A percentile compares a stretch with the other conserved stretches of the same genome.
Evolutionary conservation across 2,888 invertebrate species (phyloP).

Genomic region (Auanema freiburgensis): DNA sequence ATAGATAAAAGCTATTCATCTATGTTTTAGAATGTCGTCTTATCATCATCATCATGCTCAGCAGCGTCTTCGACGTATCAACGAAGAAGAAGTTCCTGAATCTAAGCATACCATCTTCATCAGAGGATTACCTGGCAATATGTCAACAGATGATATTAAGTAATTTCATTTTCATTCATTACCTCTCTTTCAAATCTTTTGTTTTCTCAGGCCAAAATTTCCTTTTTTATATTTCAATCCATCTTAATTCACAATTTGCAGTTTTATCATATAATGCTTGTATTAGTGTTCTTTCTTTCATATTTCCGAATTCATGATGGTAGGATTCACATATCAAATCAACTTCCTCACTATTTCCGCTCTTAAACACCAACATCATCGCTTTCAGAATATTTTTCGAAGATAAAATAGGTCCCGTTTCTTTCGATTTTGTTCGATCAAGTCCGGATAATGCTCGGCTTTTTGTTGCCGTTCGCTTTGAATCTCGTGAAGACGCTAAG

Average conservation of each 20-base stretch:
- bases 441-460: constrained; percentile 47
- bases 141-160: constrained; percentile 51
- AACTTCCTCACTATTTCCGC: too few species aligned
- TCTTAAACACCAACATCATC: too few species aligned
- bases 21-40: too few species aligned
- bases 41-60: too few species aligned
- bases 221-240: constrained; percentile 2
- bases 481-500: constrained; percentile 52
- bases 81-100: constrained; percentile 60
- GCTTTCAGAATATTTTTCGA: constrained; percentile 59
- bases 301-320: constrained; percentile 1
- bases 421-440: constrained; percentile 61
- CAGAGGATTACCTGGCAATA: constrained; percentile 47
- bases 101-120: constrained; percentile 59
- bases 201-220: constrained; percentile 1
- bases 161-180: constrained; percentile 25
- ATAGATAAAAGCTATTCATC: too few species aligned
- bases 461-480: constrained; percentile 62
- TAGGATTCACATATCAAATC: too few species aligned
- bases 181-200: background rate
- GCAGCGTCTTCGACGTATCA: constrained; percentile 30
- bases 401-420: constrained; percentile 54
- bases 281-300: background rate
- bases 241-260: background rate
- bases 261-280: constrained; percentile 2